Percentiles rank a stretch among this genome's conserved stretches.
phyloP scores from a whole-genome alignment of 2,888 invertebrate genomes.

The Morpho deidamia region DNA sequence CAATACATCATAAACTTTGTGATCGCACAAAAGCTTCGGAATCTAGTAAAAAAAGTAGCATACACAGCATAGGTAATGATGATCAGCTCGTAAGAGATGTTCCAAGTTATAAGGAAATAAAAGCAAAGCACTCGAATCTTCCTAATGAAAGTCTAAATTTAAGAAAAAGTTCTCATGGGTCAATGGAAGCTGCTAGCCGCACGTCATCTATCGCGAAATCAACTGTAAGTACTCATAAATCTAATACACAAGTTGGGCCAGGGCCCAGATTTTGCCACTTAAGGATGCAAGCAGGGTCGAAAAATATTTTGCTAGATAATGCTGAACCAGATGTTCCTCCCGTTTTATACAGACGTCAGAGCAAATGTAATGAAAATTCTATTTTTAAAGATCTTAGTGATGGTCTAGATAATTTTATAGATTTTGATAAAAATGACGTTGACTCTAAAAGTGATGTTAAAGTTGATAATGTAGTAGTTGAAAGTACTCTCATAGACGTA shows the following conservation, averaged over 20 bases:
- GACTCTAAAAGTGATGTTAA: slow-evolving; percentile 40
- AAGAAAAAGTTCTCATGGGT: slow-evolving; percentile 64
- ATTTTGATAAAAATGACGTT: slow-evolving; percentile 49
- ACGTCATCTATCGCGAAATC: slow-evolving; percentile 71
- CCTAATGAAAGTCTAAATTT: slow-evolving; percentile 40
- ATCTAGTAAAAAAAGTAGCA: slow-evolving; percentile 65
- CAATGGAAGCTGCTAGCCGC: slow-evolving; percentile 67
- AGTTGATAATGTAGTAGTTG: slow-evolving; percentile 58
- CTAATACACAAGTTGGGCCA: slow-evolving; percentile 68
- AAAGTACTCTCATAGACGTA: slow-evolving; percentile 68
- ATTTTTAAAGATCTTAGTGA: slow-evolving; percentile 67
- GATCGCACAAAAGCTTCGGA: slow-evolving; percentile 70
- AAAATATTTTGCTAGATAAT: slow-evolving; percentile 88
- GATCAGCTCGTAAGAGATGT: slow-evolving; percentile 52
- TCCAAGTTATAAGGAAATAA: slow-evolving; percentile 41
- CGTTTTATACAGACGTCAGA: slow-evolving; percentile 83
- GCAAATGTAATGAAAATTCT: slow-evolving; percentile 65
- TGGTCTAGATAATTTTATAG: slow-evolving; percentile 58
- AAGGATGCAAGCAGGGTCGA: slow-evolving; percentile 86
- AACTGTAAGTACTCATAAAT: slow-evolving; percentile 70
- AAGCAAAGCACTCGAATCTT: slow-evolving; percentile 40
- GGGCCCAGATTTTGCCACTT: slow-evolving; percentile 88
- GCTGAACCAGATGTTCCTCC: slow-evolving; percentile 85
- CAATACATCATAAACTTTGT: slow-evolving; percentile 80
- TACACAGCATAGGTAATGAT: slow-evolving; percentile 53